Base-by-base conservation (phyloP, 2,797 vertebrate species). In the Pygocentrus nattereri region DNA sequence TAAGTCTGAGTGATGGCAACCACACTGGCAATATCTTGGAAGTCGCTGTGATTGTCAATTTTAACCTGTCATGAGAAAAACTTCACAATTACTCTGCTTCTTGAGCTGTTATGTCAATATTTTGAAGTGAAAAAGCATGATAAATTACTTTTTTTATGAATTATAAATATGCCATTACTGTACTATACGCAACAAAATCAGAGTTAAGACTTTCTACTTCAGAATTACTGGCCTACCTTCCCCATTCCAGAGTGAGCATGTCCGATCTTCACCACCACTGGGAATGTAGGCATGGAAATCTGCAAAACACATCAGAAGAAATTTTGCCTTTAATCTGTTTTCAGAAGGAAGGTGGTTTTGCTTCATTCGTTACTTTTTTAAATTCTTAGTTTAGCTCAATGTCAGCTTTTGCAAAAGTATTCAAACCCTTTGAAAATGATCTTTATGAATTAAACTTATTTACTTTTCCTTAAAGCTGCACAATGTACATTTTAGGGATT, bases 211-310 rank as follows among this genome's bases (percentile, higher is more conserved):
- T 2, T 34, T n/a, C 54, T 1, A 50, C 19, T 41, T 18, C 11
- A 78, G 18, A 44, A 25, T 10, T 52, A 38, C 1, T n/a, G 82
- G 84, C 56, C 92, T 94, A 99, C 98, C 97, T 99, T 99, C 91
- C 98, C 98, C 98, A 99, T 98, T 91, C 98, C 98, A 5, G 97
- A 97, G 91, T 99, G 98, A 85, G 98, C 98, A 10, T 99, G 98
- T 91, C 98, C 98, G 2, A 99, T 99, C 95, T 99, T 99, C 92
- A 99, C 98, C 83, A 99, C 98, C 2, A 99, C 97, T 0, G 98
- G 98, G 87, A 99, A 98, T 0, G 95, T 95, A 67, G 98, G 97
- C 93, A 97, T 95, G 74, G 97, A 96, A 76, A 99, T 96, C 98
- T 99, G 92, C 56, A 85, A 90, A 83, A 62, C 88, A 88, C 0